phyloP scores from a whole-genome alignment of 2,797 vertebrate genomes.

The Cossypha caffra region DNA sequence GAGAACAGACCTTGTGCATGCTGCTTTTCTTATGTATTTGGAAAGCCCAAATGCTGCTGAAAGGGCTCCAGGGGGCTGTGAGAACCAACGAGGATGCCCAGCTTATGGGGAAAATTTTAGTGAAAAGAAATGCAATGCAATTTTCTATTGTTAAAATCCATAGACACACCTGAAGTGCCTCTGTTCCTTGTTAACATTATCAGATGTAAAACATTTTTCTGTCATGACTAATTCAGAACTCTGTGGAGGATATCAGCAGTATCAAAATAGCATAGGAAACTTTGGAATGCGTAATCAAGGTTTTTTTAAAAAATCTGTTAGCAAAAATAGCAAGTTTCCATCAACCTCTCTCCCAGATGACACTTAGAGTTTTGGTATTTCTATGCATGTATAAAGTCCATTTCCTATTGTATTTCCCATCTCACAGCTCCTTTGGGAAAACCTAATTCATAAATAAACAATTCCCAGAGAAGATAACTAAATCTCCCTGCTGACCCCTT shows the following conservation, averaged over 20 bases:
- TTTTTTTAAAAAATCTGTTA: slow-evolving; percentile 23
- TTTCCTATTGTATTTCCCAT: slow-evolving; percentile 67
- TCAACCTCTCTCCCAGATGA: neutral
- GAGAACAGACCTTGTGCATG: neutral
- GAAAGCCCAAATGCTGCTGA: neutral
- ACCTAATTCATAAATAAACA: slow-evolving; percentile 59
- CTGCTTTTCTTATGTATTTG: neutral
- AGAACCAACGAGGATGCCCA: neutral
- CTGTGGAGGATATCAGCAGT: slow-evolving; percentile 20
- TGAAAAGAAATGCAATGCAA: neutral
- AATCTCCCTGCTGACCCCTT: neutral
- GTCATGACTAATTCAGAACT: slow-evolving; percentile 50
- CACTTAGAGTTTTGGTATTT: slow-evolving; percentile 31
- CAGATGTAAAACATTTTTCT: slow-evolving; percentile 51
- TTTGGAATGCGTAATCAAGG: neutral
- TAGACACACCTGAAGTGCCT: neutral
- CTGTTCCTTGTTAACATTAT: neutral
- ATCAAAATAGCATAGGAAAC: slow-evolving; percentile 64
- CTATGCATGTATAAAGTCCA: slow-evolving; percentile 15
- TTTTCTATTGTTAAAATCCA: neutral
- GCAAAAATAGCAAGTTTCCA: slow-evolving; percentile 67
- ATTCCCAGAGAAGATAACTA: slow-evolving; percentile 62
- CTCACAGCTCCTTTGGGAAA: slow-evolving; percentile 65
- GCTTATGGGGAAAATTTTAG: neutral
- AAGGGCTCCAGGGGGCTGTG: neutral